Evolutionary conservation across 1,140 invertebrate species (phyloP), one percentile per base, ranked within the genome.

Genomic region (Lordiphosa stackelbergi): DNA sequence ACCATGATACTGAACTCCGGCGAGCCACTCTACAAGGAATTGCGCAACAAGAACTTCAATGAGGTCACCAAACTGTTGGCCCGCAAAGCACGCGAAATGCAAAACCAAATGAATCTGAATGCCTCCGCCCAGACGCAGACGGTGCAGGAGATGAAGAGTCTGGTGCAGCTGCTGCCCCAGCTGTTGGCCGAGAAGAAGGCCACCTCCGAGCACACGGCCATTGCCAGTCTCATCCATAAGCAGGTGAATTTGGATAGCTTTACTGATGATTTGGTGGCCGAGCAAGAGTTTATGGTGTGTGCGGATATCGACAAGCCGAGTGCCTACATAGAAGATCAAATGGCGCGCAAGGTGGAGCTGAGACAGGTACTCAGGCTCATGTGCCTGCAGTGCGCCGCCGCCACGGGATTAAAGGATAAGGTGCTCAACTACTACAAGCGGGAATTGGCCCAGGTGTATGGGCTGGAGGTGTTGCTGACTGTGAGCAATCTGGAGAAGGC

Each of bases 1-100:
- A 92, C 92, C 73, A 91, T 98, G 24, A 92, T 95, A 69, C 89
- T 99, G 5, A 97, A 97, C 89, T 98, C 97, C 1, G 91, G 91
- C 2, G 97, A 99, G 86, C 94, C 96, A 85, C 88, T 99, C 3
- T 99, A 94, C 89, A 91, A 93, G 10, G 96, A 98, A 88, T 90
- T 96, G 36, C 91, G 97, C 40, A 97, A 98, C 87, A 96, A 95
- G 89, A 97, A 96, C 88, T 98, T 99, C 85, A 96, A 95, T 88
- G 95, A 94, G 56, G 95, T 98, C 16, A 96, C 96, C 11, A 91
- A 93, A 45, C 91, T 94, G 34, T 88, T 99, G 1, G 96, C 94
- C 43, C 93, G 93, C 73, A 97, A 97, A 88, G 96, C 96, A 0
- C 96, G 94, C 87, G 88, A 93, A 6, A 95, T 98, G 36, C 93